Conservation (phyloP, 1,140 invertebrate species). For the Camponotus vicinus region DNA sequence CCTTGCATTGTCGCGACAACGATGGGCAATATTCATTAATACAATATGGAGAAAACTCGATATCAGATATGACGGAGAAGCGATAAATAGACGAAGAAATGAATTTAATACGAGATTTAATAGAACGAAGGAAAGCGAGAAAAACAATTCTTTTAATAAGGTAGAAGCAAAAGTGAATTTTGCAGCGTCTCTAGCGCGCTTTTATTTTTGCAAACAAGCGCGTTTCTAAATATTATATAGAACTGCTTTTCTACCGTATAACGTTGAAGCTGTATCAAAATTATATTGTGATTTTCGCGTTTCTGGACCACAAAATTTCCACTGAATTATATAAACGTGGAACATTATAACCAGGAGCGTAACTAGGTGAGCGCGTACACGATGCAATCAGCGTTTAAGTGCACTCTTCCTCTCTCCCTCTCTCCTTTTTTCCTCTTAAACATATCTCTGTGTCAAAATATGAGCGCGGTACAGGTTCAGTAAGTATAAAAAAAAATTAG, state of each 20-base stretch:
- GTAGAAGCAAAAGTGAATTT: neutral
- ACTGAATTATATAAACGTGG: conserved; percentile 54
- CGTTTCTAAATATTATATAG: neutral
- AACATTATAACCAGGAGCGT: conserved; percentile 44
- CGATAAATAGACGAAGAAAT: neutral
- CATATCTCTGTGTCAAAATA: conserved; percentile 45
- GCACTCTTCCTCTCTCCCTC: conserved; percentile 10
- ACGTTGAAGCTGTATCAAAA: neutral
- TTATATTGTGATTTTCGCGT: conserved; percentile 40
- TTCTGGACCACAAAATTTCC: conserved; percentile 39
- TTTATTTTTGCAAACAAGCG: neutral
- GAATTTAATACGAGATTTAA: neutral
- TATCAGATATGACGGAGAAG: neutral
- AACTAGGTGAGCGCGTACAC: conserved; percentile 42
- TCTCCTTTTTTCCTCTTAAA: neutral
- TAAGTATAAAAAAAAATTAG: conserved; percentile 38
- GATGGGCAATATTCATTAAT: neutral
- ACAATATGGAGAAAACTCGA: neutral
- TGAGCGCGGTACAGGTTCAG: conserved; percentile 36
- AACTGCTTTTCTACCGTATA: neutral
- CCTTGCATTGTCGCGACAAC: neutral
- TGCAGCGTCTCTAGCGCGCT: neutral
- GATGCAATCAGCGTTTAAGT: conserved; percentile 56
- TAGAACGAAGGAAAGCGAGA: neutral
- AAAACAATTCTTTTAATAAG: conserved; percentile 2